A percentile compares a stretch with the other conserved stretches of the same genome.
Evolutionary conservation across 2,888 invertebrate species (phyloP).

Genomic region (Pheosia tremula): DNA sequence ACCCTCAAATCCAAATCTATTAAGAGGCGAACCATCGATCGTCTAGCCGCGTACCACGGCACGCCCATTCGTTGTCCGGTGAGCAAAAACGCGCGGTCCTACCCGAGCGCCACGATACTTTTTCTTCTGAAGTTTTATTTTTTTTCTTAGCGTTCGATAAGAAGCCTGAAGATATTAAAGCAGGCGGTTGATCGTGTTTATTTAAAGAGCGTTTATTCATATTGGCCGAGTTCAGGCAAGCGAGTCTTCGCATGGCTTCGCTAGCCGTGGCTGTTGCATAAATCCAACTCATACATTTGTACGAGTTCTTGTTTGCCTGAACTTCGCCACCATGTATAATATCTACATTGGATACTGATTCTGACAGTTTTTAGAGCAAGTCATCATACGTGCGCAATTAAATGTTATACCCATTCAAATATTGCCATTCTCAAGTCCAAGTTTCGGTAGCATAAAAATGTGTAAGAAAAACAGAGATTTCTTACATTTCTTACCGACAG

Average conservation of each 20-base stretch:
- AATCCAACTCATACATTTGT: no score
- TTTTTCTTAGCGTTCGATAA: constrained; percentile 22
- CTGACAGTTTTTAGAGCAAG: no score
- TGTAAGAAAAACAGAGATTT: constrained; percentile 33
- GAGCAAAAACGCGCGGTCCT: constrained; percentile 42
- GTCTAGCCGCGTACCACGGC: constrained; percentile 17
- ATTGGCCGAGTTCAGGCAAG: no score
- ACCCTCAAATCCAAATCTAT: constrained; percentile 22
- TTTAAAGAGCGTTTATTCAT: background rate
- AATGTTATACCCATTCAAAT: no score
- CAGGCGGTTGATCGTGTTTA: background rate
- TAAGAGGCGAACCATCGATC: constrained; percentile 31
- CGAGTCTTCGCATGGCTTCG: no score
- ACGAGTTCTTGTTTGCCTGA: no score
- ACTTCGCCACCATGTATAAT: no score
- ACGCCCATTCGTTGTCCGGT: constrained; percentile 54
- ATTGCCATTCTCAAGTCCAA: no score
- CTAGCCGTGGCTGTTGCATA: no score
- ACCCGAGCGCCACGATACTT: constrained; percentile 8
- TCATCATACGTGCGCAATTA: no score
- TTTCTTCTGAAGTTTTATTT: constrained; percentile 34
- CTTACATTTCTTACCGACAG: constrained; percentile 37
- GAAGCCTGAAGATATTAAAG: constrained; percentile 23
- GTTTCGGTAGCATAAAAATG: constrained; percentile 11
- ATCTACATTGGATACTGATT: no score